Evolutionary conservation across 2,113 vertebrate genomes (phyloP).

Genomic region (Rhinopomastus cyanomelas): DNA sequence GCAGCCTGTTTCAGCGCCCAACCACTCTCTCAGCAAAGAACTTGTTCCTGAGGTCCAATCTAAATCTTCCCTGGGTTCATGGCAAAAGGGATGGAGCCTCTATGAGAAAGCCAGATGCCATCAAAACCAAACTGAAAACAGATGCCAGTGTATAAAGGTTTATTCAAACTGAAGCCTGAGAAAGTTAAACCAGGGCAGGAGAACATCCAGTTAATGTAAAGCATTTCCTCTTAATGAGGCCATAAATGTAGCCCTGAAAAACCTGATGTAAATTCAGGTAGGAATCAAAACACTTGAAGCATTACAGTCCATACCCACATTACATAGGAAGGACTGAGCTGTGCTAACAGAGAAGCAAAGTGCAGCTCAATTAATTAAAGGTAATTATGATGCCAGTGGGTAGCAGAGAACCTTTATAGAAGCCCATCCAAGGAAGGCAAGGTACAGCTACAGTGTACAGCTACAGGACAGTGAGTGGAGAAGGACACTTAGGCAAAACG

Average conservation of each 20-base stretch:
- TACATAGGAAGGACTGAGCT: neutral
- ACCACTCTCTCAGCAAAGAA: no score
- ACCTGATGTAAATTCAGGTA: neutral
- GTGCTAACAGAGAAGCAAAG: neutral
- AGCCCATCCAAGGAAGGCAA: neutral
- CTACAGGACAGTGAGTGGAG: neutral
- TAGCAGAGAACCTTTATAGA: neutral
- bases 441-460: neutral
- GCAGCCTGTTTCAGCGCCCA: no score
- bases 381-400: neutral
- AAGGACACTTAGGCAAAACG: neutral
- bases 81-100: neutral
- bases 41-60: no score
- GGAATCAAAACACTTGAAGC: neutral
- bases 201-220: neutral
- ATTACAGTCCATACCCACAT: neutral
- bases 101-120: neutral
- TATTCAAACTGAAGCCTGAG: conserved; percentile 12
- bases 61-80: no score
- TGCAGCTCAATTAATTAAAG: neutral
- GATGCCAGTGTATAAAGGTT: neutral
- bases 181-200: conserved; percentile 2
- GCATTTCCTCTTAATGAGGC: conserved; percentile 15
- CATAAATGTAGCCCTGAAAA: neutral
- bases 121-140: conserved; percentile 40